Base-by-base conservation (phyloP, 2,113 vertebrate species). In the Callopanchax toddi region DNA sequence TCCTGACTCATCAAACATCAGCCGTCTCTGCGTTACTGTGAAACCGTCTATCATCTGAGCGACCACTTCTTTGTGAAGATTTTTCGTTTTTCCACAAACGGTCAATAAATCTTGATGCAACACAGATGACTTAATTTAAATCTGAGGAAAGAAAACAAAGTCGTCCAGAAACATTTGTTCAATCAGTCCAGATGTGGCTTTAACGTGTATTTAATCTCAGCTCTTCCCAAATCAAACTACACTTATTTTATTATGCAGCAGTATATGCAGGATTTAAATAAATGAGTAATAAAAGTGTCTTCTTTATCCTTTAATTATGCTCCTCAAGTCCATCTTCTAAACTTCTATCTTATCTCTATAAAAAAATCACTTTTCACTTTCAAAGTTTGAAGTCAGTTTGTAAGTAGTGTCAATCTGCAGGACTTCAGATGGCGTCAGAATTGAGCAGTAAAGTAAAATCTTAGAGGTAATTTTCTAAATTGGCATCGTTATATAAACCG, bases 331-430 rank as follows among this genome's bases (percentile, higher is more conserved):
- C n/a, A n/a, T n/a, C n/a, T n/a, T n/a, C n/a, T n/a, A n/a, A n/a
- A n/a, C n/a, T n/a, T n/a, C n/a, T 39, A 17, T 42, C 16, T 42
- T 42, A 54, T 50, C 34, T 18, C 17, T 1, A 15, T 44, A 53
- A 72, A 26, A 83, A 17, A 17, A 11, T 22, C 21, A 5, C 9
- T 12, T 20, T 0, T 34, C 22, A n/a, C 11, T 52, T 57, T 8
- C 8, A 32, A n/a, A n/a, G n/a, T n/a, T n/a, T 32, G 8, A 32
- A 32, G 29, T 32, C 25, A 32, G 10, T 7, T 6, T 44, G 10
- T 34, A 59, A 67, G 64, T 59, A 62, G 46, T 66, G n/a, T n/a
- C 23, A 36, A 36, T 39, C 12, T 44, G 18, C 25, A 42, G 32
- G 50, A 25, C 11, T 26, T 34, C 11, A 37, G 32, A 71, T 1